Conservation (phyloP, 2,797 vertebrate genomes). For the Hydrocynus forskahlii region DNA sequence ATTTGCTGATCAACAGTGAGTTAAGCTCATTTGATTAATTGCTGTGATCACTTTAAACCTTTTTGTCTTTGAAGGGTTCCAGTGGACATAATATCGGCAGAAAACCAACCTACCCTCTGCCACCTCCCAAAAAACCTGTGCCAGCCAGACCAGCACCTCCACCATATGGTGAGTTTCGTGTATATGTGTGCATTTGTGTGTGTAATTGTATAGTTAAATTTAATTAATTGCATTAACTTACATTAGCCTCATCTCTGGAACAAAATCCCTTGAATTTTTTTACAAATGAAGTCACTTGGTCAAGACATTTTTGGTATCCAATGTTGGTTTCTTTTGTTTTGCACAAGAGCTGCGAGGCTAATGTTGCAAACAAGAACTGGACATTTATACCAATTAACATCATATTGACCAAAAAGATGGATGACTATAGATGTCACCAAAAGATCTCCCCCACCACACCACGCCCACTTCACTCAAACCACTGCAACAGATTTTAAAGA, state of each 20-base stretch:
- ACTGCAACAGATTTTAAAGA: no score
- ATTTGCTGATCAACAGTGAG: background rate
- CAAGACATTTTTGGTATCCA: no score
- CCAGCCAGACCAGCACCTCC: slow-evolving; percentile 88
- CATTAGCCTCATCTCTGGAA: background rate
- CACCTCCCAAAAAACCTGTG: slow-evolving; percentile 89
- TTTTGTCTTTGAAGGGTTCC: slow-evolving; percentile 64
- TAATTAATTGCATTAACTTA: background rate
- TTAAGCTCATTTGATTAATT: background rate
- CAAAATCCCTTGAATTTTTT: background rate
- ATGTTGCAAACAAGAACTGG: no score
- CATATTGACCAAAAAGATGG: no score
- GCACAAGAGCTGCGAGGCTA: no score
- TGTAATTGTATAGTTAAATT: background rate
- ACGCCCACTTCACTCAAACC: no score
- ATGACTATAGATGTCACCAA: no score
- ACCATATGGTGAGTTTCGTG: slow-evolving; percentile 86
- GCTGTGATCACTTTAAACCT: background rate
- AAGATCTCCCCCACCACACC: no score
- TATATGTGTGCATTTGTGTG: background rate
- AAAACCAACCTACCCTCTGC: slow-evolving; percentile 86
- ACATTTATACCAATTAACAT: no score
- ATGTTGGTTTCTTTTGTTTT: no score
- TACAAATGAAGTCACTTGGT: no score
- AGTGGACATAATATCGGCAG: slow-evolving; percentile 77